Conservation (phyloP, 2,113 vertebrate species). For the Salvelinus fontinalis region DNA sequence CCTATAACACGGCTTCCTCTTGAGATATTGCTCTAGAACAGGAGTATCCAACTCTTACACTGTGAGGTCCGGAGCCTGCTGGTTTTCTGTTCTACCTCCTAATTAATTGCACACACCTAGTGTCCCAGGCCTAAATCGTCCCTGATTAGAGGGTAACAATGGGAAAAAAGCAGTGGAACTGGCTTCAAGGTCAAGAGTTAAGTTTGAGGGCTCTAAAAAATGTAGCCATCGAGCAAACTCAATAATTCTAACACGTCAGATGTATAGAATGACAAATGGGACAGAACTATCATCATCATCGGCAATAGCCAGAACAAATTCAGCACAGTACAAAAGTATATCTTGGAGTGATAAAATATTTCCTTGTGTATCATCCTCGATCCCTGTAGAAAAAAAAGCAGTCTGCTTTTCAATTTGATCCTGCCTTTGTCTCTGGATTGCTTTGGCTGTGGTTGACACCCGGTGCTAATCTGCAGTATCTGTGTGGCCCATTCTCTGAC, state of each 20-base stretch:
- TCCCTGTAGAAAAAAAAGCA: neutral
- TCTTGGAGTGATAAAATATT: neutral
- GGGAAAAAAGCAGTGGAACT: too few relatives aligned
- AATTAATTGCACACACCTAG: too few relatives aligned
- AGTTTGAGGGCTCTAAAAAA: too few relatives aligned
- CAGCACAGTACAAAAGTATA: neutral
- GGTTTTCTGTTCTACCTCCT: too few relatives aligned
- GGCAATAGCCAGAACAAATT: neutral
- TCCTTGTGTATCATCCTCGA: neutral
- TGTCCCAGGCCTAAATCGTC: too few relatives aligned
- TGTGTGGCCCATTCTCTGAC: constrained; percentile 12
- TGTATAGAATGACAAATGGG: neutral
- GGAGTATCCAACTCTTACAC: too few relatives aligned
- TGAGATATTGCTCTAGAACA: too few relatives aligned
- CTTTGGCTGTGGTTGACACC: neutral
- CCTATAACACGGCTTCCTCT: too few relatives aligned
- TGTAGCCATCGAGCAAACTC: neutral
- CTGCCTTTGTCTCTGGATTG: neutral
- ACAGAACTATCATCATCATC: neutral
- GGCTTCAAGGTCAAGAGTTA: too few relatives aligned
- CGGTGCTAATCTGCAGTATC: constrained; percentile 8
- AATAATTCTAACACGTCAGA: neutral
- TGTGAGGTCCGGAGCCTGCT: too few relatives aligned
- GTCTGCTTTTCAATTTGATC: constrained; percentile 3
- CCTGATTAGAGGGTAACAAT: too few relatives aligned